Base-by-base conservation (phyloP, 2,797 vertebrate species). In the Balearica regulorum region DNA sequence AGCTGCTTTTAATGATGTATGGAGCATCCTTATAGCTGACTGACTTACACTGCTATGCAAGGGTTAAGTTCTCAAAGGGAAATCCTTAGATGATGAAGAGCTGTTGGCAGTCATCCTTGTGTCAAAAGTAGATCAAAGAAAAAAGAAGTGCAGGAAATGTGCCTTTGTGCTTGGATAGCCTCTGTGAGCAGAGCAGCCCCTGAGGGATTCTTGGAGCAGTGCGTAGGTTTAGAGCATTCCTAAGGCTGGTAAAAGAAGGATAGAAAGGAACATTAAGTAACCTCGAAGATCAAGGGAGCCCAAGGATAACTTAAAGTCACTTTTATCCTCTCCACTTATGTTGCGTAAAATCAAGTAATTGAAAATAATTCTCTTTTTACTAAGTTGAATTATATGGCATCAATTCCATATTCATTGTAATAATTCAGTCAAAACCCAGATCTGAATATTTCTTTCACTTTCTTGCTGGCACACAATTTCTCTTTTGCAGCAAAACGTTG, bases 111-210 rank as follows among this genome's bases (percentile, higher is more conserved):
- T 85, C 76, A 71, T 75, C 29, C n/a, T 87, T 62, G 61, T 88
- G 95, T 94, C 82, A 75, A 75, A 93, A 95, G 84, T 9, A 85
- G 92, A 95, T 89, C 60, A 95, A 93, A 83, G 61, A 28, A 55
- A 77, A 82, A 82, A 88, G 69, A 62, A 79, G 33, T 4, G 15
- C 41, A 80, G 82, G 55, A 97, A 96, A 79, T 68, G 53, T 75
- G 82, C 10, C 53, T 92, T 93, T 89, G 57, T 94, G 71, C 78
- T 89, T 83, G 49, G 57, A 71, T 46, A 84, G 68, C 35, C 75
- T 73, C 57, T 60, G 49, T 58, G 53, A 64, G 37, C 37, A 87
- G 78, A 83, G 37, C 29, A 92, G 33, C 55, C 86, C 90, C 68
- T 6, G 66, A 83, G 94, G 94, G 84, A 54, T 91, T 85, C 87